A percentile compares a stretch with the other conserved stretches of the same genome.
These are phyloP conservation scores for Lacanobia wlatinum DNA, from an alignment of 2,888 invertebrate genomes.

Conservation along the genomic window DNA sequence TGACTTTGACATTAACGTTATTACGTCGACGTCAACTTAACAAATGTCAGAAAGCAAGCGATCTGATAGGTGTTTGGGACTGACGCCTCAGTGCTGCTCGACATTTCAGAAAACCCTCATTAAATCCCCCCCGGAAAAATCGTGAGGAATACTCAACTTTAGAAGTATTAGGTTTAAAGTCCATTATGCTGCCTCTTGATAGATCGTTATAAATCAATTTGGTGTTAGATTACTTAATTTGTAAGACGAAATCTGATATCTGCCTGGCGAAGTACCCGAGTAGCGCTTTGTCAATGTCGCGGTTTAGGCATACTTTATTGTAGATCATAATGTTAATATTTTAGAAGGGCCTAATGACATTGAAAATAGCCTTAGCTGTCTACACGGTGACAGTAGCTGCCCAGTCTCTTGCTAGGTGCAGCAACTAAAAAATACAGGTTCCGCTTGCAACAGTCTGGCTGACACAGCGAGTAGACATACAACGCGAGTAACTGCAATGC, in stretches of 20 bases:
- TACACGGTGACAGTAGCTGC: no score
- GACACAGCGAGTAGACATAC: no score
- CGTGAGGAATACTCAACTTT: not conserved
- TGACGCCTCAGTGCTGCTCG: no score
- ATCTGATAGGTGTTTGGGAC: no score
- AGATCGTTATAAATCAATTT: slow-evolving; percentile 41
- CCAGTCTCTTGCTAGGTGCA: no score
- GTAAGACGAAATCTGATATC: slow-evolving; percentile 24
- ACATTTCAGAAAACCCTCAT: no score
- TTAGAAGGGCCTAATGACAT: not conserved
- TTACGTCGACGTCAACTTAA: no score
- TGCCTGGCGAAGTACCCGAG: not conserved
- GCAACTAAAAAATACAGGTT: no score
- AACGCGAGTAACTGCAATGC: no score
- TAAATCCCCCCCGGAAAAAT: slow-evolving; percentile 16
- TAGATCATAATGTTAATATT: not conserved
- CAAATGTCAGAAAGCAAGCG: no score
- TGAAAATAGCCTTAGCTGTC: not conserved
- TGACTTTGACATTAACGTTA: no score
- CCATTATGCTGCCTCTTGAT: slow-evolving; percentile 7
- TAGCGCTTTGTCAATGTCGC: slow-evolving; percentile 28
- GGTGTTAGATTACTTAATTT: slow-evolving; percentile 38
- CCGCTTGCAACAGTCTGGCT: no score
- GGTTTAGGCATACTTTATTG: slow-evolving; percentile 6
- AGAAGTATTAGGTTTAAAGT: slow-evolving; percentile 2